Percentiles rank a stretch among this genome's conserved stretches.
These are phyloP conservation scores for Panorpa germanica DNA, from an alignment of 2,888 invertebrate genomes.

Conservation along the genomic window DNA sequence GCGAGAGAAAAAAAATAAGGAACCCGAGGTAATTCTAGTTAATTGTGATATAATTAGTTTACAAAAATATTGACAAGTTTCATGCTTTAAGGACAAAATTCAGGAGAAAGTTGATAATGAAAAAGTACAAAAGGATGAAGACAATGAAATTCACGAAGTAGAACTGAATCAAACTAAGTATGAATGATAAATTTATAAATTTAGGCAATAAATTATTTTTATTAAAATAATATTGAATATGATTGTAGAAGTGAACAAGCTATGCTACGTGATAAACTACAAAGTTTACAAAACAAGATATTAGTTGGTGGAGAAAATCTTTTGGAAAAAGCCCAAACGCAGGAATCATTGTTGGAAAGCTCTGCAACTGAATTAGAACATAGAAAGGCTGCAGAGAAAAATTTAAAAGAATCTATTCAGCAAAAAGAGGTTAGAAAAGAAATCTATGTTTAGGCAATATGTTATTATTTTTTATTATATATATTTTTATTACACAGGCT, in stretches of 20 bases:
- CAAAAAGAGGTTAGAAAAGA: conserved; percentile 51
- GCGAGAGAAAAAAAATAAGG: no score
- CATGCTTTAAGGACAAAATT: conserved; percentile 17
- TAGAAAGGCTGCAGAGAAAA: conserved; percentile 58
- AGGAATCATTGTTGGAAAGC: conserved; percentile 73
- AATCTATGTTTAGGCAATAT: neutral
- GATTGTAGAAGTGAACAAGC: conserved; percentile 45
- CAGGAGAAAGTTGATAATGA: conserved; percentile 30
- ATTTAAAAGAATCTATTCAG: conserved; percentile 61
- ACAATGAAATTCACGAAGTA: conserved; percentile 43
- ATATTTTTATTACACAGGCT: conserved; percentile 29
- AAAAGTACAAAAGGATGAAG: conserved; percentile 42
- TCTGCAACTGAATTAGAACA: conserved; percentile 68
- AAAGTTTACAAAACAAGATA: conserved; percentile 84
- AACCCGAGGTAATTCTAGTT: neutral
- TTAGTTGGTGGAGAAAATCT: conserved; percentile 96
- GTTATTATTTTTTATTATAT: conserved; percentile 7
- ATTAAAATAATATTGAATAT: conserved; percentile 5
- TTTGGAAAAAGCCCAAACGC: conserved; percentile 89
- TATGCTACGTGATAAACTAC: conserved; percentile 65
- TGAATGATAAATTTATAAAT: conserved; percentile 14
- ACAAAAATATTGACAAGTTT: conserved; percentile 2
- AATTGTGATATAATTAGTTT: conserved; percentile 3
- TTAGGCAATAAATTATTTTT: conserved; percentile 1
- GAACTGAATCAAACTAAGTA: conserved; percentile 59